phyloP scores from a whole-genome alignment of 1,140 invertebrate genomes.

The Bombus huntii region DNA sequence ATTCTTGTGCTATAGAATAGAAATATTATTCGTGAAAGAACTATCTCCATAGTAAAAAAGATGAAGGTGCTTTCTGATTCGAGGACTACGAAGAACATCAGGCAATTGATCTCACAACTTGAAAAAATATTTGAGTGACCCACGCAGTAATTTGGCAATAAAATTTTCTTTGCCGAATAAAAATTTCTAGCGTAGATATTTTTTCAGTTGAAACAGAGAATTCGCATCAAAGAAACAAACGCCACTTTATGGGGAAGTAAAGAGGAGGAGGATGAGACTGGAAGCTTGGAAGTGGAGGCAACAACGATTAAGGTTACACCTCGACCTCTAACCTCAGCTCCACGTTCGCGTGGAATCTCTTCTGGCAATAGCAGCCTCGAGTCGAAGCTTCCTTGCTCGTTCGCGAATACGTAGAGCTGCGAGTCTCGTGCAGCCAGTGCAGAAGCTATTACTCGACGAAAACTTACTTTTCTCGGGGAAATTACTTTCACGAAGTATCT shows the following conservation, averaged over 20 bases:
- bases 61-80: no score
- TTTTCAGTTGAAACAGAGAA: neutral
- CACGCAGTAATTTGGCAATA: no score
- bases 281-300: neutral
- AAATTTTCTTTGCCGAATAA: neutral
- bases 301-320: constrained; percentile 67
- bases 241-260: no score
- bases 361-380: constrained; percentile 50
- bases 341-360: constrained; percentile 53
- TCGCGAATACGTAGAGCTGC: constrained; percentile 49
- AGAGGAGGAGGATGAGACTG: neutral
- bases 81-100: no score
- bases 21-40: no score
- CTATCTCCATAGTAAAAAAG: no score
- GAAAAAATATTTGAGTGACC: no score
- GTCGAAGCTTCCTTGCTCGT: constrained; percentile 10
- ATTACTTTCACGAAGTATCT: constrained; percentile 73
- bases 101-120: no score
- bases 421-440: constrained; percentile 35
- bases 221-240: neutral
- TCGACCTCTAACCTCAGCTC: constrained; percentile 56
- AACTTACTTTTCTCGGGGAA: constrained; percentile 71
- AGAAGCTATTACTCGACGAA: constrained; percentile 71
- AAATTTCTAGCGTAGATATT: neutral
- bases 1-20: no score